These are phyloP conservation scores for Chrysolina americana DNA, from an alignment of 2,888 invertebrate species.

Conservation along the genomic window DNA sequence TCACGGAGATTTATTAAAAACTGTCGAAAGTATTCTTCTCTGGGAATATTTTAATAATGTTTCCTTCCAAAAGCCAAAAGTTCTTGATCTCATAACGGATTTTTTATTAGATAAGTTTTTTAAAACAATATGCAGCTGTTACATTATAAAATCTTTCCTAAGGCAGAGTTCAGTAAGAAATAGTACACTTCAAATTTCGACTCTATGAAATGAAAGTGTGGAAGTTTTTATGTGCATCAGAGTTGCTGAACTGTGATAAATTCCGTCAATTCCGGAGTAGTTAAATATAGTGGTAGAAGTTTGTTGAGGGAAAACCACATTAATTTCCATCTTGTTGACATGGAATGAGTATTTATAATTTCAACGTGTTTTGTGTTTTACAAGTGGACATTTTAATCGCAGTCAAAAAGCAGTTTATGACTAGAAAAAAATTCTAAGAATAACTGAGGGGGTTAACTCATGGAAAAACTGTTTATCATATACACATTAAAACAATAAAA, in stretches of 20 bases:
- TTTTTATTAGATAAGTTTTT: conserved; percentile 53
- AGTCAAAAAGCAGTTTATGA: too few species aligned
- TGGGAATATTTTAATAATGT: conserved; percentile 51
- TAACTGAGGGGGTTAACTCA: too few species aligned
- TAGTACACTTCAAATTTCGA: conserved; percentile 40
- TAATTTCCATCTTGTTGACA: conserved; percentile 28
- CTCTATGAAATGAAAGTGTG: conserved; percentile 37
- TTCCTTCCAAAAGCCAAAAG: conserved; percentile 43
- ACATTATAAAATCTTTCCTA: conserved; percentile 43
- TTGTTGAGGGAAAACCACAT: conserved; percentile 22
- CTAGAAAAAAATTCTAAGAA: too few species aligned
- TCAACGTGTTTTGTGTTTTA: too few species aligned
- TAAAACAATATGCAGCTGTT: conserved; percentile 51
- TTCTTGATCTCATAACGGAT: conserved; percentile 51
- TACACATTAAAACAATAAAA: too few species aligned
- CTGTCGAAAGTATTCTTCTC: conserved; percentile 45
- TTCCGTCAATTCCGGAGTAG: conserved; percentile 23
- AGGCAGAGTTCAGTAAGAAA: conserved; percentile 35
- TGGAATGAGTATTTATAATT: too few species aligned
- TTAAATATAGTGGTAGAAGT: conserved; percentile 10
- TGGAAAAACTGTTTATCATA: too few species aligned
- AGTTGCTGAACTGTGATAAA: conserved; percentile 28
- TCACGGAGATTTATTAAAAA: conserved; percentile 50
- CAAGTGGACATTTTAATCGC: too few species aligned
- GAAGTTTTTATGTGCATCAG: conserved; percentile 40